Conservation (phyloP, 2,113 vertebrate species). For the Archilochus colubris region DNA sequence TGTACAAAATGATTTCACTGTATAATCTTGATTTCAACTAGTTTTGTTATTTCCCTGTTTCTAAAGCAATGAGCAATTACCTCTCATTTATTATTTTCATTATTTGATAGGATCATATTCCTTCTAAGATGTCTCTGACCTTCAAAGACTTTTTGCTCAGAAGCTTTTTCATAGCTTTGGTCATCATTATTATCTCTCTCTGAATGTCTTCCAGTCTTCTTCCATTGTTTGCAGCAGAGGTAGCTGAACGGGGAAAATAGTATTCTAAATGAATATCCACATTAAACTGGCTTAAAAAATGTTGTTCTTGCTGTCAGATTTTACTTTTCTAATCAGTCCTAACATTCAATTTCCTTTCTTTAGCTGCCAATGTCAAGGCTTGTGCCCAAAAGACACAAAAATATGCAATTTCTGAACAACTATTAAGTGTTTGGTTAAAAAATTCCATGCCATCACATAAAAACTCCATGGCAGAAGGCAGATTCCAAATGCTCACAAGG, state of each 20-base stretch:
- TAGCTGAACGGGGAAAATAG: not conserved
- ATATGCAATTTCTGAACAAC: not conserved
- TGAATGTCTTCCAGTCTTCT: not conserved
- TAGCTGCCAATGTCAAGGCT: not conserved
- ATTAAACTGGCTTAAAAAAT: not conserved
- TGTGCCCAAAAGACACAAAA: not conserved
- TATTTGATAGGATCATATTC: not conserved
- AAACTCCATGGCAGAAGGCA: not conserved
- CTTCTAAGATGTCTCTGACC: not conserved
- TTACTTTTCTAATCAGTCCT: not conserved
- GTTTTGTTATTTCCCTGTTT: not conserved
- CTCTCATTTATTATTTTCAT: not conserved
- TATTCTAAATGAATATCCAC: not conserved
- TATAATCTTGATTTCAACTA: not conserved
- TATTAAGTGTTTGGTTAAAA: constrained; percentile 8
- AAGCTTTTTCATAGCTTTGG: not conserved
- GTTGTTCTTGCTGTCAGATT: not conserved
- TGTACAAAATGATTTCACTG: not conserved
- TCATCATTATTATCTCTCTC: not conserved
- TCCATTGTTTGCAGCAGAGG: not conserved
- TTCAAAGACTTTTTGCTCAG: not conserved
- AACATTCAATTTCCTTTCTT: not conserved
- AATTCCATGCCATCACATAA: not conserved
- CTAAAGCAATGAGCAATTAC: not conserved
- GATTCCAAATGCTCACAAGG: not conserved